A percentile compares a stretch with the other conserved stretches of the same genome.
These are phyloP conservation scores for Numenius phaeopus DNA, from an alignment of 2,797 vertebrate genomes.

Conservation along the genomic window DNA sequence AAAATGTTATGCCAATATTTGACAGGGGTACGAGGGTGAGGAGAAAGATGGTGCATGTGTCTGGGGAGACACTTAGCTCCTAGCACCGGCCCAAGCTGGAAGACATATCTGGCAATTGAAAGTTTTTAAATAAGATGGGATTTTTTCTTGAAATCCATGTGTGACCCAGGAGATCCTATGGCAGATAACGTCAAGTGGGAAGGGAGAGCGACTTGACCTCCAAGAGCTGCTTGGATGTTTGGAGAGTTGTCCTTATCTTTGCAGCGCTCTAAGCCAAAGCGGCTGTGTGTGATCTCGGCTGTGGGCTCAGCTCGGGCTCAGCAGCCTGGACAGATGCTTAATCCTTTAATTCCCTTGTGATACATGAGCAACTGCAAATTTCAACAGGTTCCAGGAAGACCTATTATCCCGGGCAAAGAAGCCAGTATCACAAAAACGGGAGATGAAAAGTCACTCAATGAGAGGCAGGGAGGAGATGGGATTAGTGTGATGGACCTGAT, in stretches of 20 bases:
- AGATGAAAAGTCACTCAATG: neutral
- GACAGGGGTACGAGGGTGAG: neutral
- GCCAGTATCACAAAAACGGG: rapidly evolving
- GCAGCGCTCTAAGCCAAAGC: neutral
- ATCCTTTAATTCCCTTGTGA: neutral
- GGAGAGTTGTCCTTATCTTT: constrained; percentile 40
- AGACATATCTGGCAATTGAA: neutral
- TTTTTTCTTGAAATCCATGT: neutral
- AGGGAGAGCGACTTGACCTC: constrained; percentile 47
- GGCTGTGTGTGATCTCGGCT: neutral
- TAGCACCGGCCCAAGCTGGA: neutral
- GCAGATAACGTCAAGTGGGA: constrained; percentile 54
- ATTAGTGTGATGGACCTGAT: neutral
- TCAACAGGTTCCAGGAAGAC: neutral
- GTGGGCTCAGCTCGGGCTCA: neutral
- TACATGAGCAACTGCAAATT: neutral
- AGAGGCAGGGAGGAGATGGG: neutral
- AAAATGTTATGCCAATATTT: constrained; percentile 34
- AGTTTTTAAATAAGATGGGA: neutral
- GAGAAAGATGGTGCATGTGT: neutral
- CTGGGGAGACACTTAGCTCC: neutral
- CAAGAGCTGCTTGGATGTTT: constrained; percentile 50
- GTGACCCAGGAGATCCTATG: constrained; percentile 15
- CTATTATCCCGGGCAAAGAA: neutral
- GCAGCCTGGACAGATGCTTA: neutral